Evolutionary conservation across 2,113 vertebrate genomes (phyloP), one percentile per base, ranked within the genome.

Genomic region (Rousettus leschenaultii): DNA sequence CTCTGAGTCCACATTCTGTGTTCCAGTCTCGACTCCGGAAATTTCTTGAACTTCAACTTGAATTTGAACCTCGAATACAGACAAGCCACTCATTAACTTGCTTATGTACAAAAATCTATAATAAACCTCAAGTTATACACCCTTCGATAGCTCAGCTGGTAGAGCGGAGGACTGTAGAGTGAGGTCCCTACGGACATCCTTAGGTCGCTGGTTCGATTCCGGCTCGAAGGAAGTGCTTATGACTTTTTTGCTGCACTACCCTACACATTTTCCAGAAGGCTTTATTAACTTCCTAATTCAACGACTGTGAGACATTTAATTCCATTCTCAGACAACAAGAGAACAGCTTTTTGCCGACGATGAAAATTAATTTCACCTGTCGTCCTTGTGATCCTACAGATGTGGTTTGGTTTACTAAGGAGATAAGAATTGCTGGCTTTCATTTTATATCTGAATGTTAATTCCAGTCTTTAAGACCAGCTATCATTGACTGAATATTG

Each of bases 81-180:
- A 45, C 33, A 24, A 30, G 38, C 7, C 7, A 7, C 75, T 6
- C 38, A 2, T 7, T n/a, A 48, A 12, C 68, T 59, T 87, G n/a
- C 14, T 40, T 14, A 30, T 15, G 2, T 43, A 83, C 35, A 78
- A 53, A 79, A 4, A 15, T 33, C 6, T 40, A 16, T n/a, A 2
- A 28, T 35, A 16, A 22, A 0, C 3, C 1, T 28, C 0, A 0
- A 0, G 0, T 0, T 0, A 2, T 1, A 0, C 13, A 15, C 61
- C 98, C 97, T 99, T 99, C 98, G 98, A 98, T 99, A 99, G 98
- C 99, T 98, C 98, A 99, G 99, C 98, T 98, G 98, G 99, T 98
- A 99, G 98, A 99, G 98, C 61, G 96, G 98, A 98, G 98, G 98
- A 98, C 98, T 99, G 14, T 18, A 1, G 3, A 7, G 0, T 0